These are phyloP conservation scores for Galeopterus variegatus DNA, from an alignment of 2,113 vertebrate species.

Conservation along the genomic window DNA sequence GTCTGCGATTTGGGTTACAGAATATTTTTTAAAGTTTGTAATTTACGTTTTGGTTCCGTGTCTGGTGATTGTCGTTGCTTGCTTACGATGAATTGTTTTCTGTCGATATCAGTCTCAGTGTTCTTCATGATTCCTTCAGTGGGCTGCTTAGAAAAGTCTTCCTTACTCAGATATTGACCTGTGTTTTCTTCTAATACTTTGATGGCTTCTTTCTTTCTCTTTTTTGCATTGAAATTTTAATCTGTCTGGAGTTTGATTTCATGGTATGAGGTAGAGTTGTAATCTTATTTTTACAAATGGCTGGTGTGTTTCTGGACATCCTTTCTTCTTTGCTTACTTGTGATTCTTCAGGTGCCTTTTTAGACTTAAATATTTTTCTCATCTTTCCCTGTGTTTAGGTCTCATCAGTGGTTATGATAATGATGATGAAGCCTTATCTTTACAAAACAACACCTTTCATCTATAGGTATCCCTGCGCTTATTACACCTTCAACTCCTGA, in stretches of 20 bases:
- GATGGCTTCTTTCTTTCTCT: not conserved
- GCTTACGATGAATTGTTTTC: conserved; percentile 26
- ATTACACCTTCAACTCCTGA: conserved; percentile 29
- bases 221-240: not conserved
- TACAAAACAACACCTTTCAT: conserved; percentile 69
- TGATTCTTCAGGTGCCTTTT: conserved; percentile 53
- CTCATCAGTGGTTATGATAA: conserved; percentile 63
- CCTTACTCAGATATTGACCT: not conserved
- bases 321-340: not conserved
- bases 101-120: not conserved
- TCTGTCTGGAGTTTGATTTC: conserved; percentile 17
- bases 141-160: conserved; percentile 1
- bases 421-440: conserved; percentile 54
- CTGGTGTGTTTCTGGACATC: not conserved
- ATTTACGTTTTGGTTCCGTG: not conserved
- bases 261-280: not conserved
- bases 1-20: not conserved
- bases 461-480: not conserved
- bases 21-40: not conserved
- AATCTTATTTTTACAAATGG: conserved; percentile 40
- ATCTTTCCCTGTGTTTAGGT: conserved; percentile 11
- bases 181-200: not conserved
- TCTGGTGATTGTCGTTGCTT: not conserved
- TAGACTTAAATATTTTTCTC: conserved; percentile 64
- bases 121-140: not conserved